Base-by-base conservation (phyloP, 35 echinoderm and acorn worm species). In the Heliocidaris tuberculata region DNA sequence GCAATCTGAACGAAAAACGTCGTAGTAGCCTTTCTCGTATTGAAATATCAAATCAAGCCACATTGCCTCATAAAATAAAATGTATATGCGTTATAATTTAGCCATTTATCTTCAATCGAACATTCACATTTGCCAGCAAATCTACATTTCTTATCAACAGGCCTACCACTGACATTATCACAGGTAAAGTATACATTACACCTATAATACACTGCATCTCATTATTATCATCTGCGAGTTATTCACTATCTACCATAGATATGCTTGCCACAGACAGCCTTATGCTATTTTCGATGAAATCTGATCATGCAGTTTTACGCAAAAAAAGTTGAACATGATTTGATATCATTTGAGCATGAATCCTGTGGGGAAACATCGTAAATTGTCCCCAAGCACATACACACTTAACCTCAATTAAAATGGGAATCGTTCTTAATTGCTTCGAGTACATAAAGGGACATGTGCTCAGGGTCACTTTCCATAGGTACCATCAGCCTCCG, bases 401-500 rank as follows among this genome's bases (percentile, higher is more conserved):
- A 78, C 65, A 78, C 65, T 78, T 78, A n/a, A n/a, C 65, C 65
- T 27, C 65, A 27, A 27, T 78, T 78, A 21, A 78, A 78, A 78
- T 78, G 27, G 65, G 65, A 78, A 78, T 78, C 65, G 21, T n/a
- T 78, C 65, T 78, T 78, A 78, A n/a, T 78, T 78, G 65, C 65
- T 19, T 78, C 65, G 27, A 78, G 65, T 78, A 78, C 65, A 78
- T 78, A 21, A 78, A 78, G 65, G 8, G 65, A 78, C 17, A n/a
- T 78, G 65, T 78, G 27, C 21, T 21, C 19, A 78, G 2, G 19
- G 65, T 56, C 52, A 15, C 52, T 56, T 56, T 56, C 52, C 10
- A 6, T 56, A 10, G 7, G 19, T 78, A 78, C 65, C 8, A 78
- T 78, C 27, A 78, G 27, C 65, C 21, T 7, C 4, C 65, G 65